A percentile compares a stretch with the other conserved stretches of the same genome.
Evolutionary conservation across 2,113 vertebrate genomes (phyloP).

Genomic region (Halcyon senegalensis): DNA sequence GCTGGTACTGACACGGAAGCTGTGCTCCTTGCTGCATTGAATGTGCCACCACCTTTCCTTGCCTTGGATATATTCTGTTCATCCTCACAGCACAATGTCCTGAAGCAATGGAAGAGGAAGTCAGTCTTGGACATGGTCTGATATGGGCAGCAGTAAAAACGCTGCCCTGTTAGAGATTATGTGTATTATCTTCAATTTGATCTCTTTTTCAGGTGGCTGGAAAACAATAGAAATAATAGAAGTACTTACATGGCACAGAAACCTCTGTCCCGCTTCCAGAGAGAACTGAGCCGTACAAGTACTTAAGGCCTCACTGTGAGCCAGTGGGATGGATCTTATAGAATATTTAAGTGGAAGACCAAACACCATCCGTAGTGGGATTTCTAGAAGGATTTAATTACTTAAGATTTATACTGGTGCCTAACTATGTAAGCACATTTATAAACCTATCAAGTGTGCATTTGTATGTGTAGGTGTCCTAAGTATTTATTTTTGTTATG

Average conservation of each 20-base stretch:
- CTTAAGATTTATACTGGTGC: not conserved
- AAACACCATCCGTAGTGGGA: not conserved
- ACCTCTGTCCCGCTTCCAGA: not conserved
- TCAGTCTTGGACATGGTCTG: not conserved
- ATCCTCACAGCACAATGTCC: not conserved
- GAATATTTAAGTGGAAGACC: not conserved
- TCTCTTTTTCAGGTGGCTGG: not conserved
- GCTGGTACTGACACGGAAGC: not conserved
- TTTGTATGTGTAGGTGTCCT: not conserved
- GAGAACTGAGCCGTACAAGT: not conserved
- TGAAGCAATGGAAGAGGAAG: not conserved
- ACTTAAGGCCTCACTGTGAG: not conserved
- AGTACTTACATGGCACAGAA: not conserved
- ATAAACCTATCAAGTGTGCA: not conserved
- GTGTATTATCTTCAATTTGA: accelerated
- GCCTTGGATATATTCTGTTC: not conserved
- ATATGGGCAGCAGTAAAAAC: not conserved
- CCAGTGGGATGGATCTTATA: not conserved
- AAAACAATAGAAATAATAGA: not conserved
- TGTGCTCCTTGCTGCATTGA: not conserved
- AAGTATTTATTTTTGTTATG: not conserved
- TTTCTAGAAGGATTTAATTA: not conserved
- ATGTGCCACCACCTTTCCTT: not conserved
- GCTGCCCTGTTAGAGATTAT: not conserved
- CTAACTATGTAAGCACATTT: not conserved